Conservation (phyloP, 1,140 invertebrate genomes). For the Phocides pigmalion region DNA sequence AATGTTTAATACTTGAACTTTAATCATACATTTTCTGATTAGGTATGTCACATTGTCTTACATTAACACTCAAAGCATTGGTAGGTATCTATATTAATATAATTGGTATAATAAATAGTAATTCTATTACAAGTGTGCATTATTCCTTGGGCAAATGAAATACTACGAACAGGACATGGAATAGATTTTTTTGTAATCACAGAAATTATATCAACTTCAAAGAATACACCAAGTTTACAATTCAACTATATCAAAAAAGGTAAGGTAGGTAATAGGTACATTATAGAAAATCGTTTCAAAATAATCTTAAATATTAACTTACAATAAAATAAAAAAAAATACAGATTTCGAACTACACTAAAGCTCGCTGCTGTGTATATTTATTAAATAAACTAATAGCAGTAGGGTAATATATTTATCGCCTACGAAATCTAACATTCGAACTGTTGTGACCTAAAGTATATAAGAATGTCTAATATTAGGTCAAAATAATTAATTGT, state of each 20-base stretch:
- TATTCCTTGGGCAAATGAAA: too few species aligned
- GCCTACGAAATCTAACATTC: background rate
- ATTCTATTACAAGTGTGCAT: too few species aligned
- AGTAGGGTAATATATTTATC: too few species aligned
- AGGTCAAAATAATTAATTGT: slow-evolving; percentile 34
- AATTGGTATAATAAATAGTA: background rate
- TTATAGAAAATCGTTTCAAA: background rate
- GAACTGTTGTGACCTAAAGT: too few species aligned
- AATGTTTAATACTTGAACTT: slow-evolving; percentile 9
- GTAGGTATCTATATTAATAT: background rate
- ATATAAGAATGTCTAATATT: background rate
- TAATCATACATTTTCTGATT: slow-evolving; percentile 6
- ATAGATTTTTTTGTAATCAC: too few species aligned
- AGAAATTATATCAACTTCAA: too few species aligned
- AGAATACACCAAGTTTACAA: too few species aligned
- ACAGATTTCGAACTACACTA: slow-evolving; percentile 4
- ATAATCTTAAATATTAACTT: background rate
- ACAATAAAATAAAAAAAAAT: slow-evolving; percentile 12
- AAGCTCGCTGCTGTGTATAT: slow-evolving; percentile 9
- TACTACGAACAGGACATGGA: too few species aligned
- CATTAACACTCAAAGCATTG: background rate
- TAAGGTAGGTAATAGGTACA: too few species aligned
- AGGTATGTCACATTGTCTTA: background rate
- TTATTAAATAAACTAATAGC: slow-evolving; percentile 1
- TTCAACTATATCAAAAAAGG: too few species aligned